Evolutionary conservation across 2,888 invertebrate species (phyloP).

Genomic region (Hypercompe scribonia): DNA sequence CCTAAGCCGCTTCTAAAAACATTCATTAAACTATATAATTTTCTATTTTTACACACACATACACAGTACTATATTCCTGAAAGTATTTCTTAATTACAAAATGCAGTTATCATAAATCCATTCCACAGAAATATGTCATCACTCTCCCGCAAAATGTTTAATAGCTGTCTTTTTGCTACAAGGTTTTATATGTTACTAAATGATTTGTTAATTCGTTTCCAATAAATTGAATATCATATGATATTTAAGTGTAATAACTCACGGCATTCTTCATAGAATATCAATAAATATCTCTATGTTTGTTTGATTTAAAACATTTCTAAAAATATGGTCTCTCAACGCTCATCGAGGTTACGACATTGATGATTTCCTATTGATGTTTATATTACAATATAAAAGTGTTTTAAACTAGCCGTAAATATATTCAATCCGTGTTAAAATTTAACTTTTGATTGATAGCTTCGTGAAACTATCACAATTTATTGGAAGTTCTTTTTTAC

Average conservation of each 20-base stretch:
- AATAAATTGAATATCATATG: background rate
- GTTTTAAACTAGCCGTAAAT: conserved; percentile 14
- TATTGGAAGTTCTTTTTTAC: conserved; percentile 1
- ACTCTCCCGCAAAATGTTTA: background rate
- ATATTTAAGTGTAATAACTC: conserved; percentile 12
- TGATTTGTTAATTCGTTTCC: background rate
- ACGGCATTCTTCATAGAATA: background rate
- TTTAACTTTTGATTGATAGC: background rate
- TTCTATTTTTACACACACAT: too few relatives aligned
- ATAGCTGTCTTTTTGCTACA: background rate
- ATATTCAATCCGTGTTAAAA: conserved; percentile 4
- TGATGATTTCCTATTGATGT: conserved; percentile 24
- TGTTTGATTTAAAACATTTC: conserved; percentile 34
- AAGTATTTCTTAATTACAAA: too few relatives aligned
- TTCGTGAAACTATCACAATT: background rate
- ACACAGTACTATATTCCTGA: too few relatives aligned
- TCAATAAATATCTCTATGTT: conserved; percentile 21
- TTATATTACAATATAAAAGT: conserved; percentile 31
- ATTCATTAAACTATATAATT: too few relatives aligned
- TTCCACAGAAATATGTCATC: background rate
- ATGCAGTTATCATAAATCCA: background rate
- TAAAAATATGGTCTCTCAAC: conserved; percentile 30
- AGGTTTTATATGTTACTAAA: background rate
- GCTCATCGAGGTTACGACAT: conserved; percentile 13
- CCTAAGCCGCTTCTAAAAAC: background rate